A percentile compares a stretch with the other conserved stretches of the same genome.
Conservation (phyloP, 2,888 invertebrate species). For the Phaonia tiefii region DNA sequence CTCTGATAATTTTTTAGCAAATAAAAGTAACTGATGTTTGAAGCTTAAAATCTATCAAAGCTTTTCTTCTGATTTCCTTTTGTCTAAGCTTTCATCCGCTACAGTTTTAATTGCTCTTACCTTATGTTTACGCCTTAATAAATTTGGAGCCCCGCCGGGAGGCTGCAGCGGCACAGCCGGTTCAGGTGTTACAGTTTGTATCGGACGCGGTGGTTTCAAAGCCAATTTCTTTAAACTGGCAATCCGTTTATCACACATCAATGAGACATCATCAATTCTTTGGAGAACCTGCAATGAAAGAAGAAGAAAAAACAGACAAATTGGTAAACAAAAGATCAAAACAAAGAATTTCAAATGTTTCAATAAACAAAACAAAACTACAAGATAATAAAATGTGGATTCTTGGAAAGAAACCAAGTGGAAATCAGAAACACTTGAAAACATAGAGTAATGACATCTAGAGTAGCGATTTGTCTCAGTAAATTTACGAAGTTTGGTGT, state of each 20-base stretch:
- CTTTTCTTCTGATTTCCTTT: too few relatives aligned
- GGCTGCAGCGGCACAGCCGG: constrained; percentile 83
- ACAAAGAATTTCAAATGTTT: background rate
- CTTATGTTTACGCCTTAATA: constrained; percentile 77
- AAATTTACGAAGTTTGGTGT: too few relatives aligned
- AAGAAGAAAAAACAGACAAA: constrained; percentile 14
- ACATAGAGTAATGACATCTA: too few relatives aligned
- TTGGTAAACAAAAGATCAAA: background rate
- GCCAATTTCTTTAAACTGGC: constrained; percentile 87
- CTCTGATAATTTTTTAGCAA: too few relatives aligned
- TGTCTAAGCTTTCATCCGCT: too few relatives aligned
- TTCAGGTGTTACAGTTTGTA: constrained; percentile 91
- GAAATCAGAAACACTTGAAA: too few relatives aligned
- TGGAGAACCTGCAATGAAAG: constrained; percentile 87
- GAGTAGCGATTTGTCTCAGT: too few relatives aligned
- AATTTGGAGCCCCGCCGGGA: constrained; percentile 83
- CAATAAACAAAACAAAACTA: too few relatives aligned
- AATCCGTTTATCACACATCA: constrained; percentile 94
- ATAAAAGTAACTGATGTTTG: too few relatives aligned
- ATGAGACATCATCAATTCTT: constrained; percentile 95
- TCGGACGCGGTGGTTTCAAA: constrained; percentile 87
- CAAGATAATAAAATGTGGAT: background rate
- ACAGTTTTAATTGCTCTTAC: too few relatives aligned
- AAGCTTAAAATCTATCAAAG: too few relatives aligned
- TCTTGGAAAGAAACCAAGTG: too few relatives aligned